A percentile compares a stretch with the other conserved stretches of the same genome.
Evolutionary conservation across 2,113 vertebrate genomes (phyloP).

Genomic region (Pipa parva): DNA sequence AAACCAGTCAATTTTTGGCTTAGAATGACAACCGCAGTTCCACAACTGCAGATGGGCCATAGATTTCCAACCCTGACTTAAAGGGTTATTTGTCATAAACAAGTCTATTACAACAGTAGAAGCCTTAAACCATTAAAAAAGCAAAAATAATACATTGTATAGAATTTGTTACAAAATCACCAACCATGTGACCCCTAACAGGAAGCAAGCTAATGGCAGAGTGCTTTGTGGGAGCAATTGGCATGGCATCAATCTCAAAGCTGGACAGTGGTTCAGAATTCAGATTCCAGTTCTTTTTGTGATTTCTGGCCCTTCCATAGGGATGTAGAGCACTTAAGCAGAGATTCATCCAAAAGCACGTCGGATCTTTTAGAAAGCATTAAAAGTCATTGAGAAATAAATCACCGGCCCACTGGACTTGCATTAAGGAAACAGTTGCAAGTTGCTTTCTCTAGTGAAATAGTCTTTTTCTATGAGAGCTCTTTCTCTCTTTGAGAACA

Average conservation of each 20-base stretch:
- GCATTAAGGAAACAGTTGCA: slow-evolving; percentile 43
- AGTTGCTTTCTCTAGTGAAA: slow-evolving; percentile 47
- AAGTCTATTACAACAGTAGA: slow-evolving; percentile 3
- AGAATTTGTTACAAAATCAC: background rate
- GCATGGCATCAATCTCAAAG: background rate
- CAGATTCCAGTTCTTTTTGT: background rate
- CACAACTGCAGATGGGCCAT: background rate
- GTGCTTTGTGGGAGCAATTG: background rate
- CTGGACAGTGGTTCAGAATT: background rate
- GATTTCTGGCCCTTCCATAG: slow-evolving; percentile 2
- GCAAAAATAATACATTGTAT: background rate
- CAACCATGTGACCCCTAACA: background rate
- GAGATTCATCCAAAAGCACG: slow-evolving; percentile 12
- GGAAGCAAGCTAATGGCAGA: background rate
- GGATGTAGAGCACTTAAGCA: slow-evolving; percentile 4
- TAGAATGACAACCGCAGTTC: too few relatives aligned
- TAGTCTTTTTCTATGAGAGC: slow-evolving; percentile 65
- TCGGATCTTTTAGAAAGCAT: background rate
- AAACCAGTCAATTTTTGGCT: too few relatives aligned
- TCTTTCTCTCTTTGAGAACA: slow-evolving; percentile 90
- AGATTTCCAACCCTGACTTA: background rate
- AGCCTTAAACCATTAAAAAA: slow-evolving; percentile 7
- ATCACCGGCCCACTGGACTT: slow-evolving; percentile 50
- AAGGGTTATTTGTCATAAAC: background rate
- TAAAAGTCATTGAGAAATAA: slow-evolving; percentile 46